Evolutionary conservation across 1,140 invertebrate genomes (phyloP).

Genomic region (Drosophila funebris): DNA sequence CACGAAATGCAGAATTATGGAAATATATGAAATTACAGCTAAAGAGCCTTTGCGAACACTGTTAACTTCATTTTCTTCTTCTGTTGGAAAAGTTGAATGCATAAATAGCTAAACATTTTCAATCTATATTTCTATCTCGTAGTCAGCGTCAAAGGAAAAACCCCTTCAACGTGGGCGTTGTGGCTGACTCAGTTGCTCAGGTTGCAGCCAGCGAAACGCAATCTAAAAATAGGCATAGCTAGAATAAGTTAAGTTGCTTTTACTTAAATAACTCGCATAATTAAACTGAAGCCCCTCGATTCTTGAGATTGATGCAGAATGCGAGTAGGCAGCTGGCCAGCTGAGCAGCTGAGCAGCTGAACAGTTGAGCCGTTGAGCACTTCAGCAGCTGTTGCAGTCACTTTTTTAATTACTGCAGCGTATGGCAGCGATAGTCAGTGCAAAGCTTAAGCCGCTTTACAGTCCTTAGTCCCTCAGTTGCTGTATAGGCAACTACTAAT

Average conservation of each 20-base stretch:
- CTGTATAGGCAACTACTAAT: not conserved
- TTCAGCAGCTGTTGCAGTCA: constrained; percentile 16
- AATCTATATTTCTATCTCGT: not conserved
- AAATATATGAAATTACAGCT: constrained; percentile 13
- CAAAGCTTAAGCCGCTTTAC: constrained; percentile 17
- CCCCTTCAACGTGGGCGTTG: constrained; percentile 9
- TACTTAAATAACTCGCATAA: not conserved
- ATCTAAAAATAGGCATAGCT: not conserved
- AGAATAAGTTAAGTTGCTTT: not conserved
- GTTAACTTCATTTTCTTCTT: constrained; percentile 7
- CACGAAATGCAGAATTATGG: constrained; percentile 6
- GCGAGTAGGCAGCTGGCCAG: constrained; percentile 19
- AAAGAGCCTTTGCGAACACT: constrained; percentile 2
- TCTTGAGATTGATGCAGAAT: not conserved
- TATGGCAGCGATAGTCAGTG: not conserved
- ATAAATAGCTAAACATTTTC: constrained; percentile 8
- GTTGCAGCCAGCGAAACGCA: not conserved
- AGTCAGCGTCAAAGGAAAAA: not conserved
- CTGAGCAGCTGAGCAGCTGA: too few relatives aligned
- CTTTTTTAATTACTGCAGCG: constrained; percentile 10
- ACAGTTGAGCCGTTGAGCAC: too few relatives aligned
- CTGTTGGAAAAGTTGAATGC: not conserved
- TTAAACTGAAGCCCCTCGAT: not conserved
- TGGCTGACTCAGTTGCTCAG: constrained; percentile 29
- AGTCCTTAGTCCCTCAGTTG: not conserved